Base-by-base conservation (phyloP, 2,888 invertebrate genomes). In the Calliopum simillimum region DNA sequence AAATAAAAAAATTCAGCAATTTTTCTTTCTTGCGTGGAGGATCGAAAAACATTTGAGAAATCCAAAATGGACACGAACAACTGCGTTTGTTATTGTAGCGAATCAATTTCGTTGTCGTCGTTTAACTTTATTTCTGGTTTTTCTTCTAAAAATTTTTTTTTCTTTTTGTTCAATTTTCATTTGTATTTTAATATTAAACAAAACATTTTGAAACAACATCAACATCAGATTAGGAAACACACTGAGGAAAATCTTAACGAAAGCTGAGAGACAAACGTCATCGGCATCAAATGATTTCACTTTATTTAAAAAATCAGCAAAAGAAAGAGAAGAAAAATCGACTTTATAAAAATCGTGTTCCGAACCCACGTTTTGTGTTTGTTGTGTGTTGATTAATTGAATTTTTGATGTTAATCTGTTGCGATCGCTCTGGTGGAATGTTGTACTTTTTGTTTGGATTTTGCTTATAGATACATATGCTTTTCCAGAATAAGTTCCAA, bases 61-160 rank as follows among this genome's bases (percentile, higher is more conserved):
- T 43, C n/a, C 59, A 23, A 71, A 73, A 73, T 69, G 73, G 71
- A 73, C 71, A 47, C 67, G 73, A 73, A 69, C 73, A 73, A 73
- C 73, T 73, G 73, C 55, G 44, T n/a, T 63, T 71, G 67, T 73
- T 73, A 21, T 61, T 61, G 44, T 61, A 61, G 44, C 61, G 46
- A 61, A 61, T 61, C 61, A 61, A 61, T 61, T 61, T 61, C 13
- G 59, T 61, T 61, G 61, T 61, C 61, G 61, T 8, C 21, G 33
- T 33, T 33, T 23, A 61, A 41, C 19, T 16, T 59, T 58, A 8
- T 33, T 33, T 33, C 33, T 33, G 8, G 5, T 33, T 33, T 33
- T 8, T 33, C 33, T 33, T 33, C 8, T 33, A 8, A 8, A 33
- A 8, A 8, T 33, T 33, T 33, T 8, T 33, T 33, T 33, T 33